Evolutionary conservation across 2,797 vertebrate species (phyloP).

Genomic region (Anguilla marmorata): DNA sequence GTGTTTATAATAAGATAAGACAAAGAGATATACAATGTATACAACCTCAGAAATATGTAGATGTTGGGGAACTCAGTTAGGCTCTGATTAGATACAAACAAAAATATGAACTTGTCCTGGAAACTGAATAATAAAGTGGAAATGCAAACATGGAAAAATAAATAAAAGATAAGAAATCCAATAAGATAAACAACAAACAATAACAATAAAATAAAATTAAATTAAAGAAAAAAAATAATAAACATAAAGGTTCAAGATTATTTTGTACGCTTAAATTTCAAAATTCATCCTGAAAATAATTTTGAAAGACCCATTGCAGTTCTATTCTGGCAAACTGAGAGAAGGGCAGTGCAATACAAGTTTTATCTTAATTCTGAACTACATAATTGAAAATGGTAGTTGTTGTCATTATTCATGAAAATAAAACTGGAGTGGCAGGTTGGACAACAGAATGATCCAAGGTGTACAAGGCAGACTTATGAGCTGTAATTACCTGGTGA

Average conservation of each 20-base stretch:
- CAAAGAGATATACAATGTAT: not conserved
- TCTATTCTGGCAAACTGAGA: too few relatives aligned
- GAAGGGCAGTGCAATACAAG: too few relatives aligned
- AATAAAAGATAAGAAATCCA: too few relatives aligned
- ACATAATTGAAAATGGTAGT: not conserved
- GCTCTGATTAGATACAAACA: not conserved
- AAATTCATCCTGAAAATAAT: too few relatives aligned
- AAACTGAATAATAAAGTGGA: not conserved
- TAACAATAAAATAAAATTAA: not conserved
- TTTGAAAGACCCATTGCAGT: too few relatives aligned
- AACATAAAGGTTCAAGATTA: too few relatives aligned
- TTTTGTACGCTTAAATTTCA: too few relatives aligned
- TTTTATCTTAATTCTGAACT: not conserved
- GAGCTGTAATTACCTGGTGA: not conserved
- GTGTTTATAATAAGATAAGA: constrained; percentile 20
- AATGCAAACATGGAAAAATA: not conserved
- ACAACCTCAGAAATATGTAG: not conserved
- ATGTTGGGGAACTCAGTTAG: not conserved
- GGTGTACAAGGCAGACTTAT: not conserved
- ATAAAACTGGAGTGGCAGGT: not conserved
- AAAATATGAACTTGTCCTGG: not conserved
- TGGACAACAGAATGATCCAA: not conserved
- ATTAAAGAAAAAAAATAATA: not conserved
- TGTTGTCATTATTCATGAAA: not conserved
- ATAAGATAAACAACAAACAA: too few relatives aligned